phyloP scores from a whole-genome alignment of 2,797 vertebrate genomes.

The Vipera ursinii region DNA sequence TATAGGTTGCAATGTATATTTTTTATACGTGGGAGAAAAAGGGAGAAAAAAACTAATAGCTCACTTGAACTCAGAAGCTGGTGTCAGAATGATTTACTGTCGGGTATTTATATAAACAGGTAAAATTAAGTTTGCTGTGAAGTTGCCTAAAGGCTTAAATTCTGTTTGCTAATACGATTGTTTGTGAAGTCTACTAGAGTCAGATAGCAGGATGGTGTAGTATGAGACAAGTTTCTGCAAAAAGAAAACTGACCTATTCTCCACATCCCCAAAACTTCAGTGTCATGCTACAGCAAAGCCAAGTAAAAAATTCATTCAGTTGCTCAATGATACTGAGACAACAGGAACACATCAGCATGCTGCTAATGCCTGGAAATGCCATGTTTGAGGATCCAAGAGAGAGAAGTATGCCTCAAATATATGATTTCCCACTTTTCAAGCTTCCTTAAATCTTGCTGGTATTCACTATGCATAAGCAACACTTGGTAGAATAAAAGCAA shows the following conservation, averaged over 20 bases:
- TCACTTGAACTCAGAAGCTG: background rate
- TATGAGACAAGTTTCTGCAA: background rate
- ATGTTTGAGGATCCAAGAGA: background rate
- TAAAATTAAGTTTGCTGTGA: background rate
- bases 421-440: background rate
- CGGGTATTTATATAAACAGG: background rate
- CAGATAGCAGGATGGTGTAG: background rate
- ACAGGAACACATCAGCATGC: background rate
- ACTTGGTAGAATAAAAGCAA: background rate
- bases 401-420: background rate
- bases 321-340: background rate
- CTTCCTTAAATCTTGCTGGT: background rate
- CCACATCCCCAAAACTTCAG: background rate
- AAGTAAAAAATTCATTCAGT: background rate
- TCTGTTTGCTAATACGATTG: background rate
- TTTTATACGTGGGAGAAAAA: background rate
- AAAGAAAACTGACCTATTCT: background rate
- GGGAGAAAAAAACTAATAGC: background rate
- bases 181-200: background rate
- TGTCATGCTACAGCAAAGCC: background rate
- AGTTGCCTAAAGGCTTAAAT: background rate
- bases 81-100: background rate
- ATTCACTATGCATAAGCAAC: background rate
- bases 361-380: background rate
- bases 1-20: background rate